Evolutionary conservation across 1,140 invertebrate genomes (phyloP).

Genomic region (Drosophila lacteicornis): DNA sequence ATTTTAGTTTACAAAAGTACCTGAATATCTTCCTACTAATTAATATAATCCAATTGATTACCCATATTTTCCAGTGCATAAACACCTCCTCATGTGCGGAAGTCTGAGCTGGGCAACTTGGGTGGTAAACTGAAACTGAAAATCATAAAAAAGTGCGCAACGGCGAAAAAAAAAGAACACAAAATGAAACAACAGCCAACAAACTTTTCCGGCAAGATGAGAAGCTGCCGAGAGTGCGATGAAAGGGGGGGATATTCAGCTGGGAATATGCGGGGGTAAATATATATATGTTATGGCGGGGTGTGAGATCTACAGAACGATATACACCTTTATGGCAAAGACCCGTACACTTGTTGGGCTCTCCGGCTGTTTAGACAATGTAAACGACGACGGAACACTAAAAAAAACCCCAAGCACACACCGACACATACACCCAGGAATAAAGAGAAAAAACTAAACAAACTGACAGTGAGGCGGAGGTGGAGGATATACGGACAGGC

Average conservation of each 20-base stretch:
- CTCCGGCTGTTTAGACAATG: slow-evolving; percentile 79
- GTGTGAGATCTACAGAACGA: slow-evolving; percentile 28
- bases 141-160: slow-evolving; percentile 79
- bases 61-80: slow-evolving; percentile 29
- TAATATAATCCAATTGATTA: background rate
- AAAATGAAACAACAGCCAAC: slow-evolving; percentile 43
- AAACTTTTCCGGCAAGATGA: slow-evolving; percentile 49
- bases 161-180: slow-evolving; percentile 50
- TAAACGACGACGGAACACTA: slow-evolving; percentile 71
- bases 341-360: slow-evolving; percentile 60
- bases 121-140: slow-evolving; percentile 53
- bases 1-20: too few relatives aligned
- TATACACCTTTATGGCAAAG: slow-evolving; percentile 59
- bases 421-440: slow-evolving; percentile 32
- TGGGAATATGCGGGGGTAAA: slow-evolving; percentile 30
- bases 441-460: slow-evolving; percentile 68
- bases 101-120: slow-evolving; percentile 4
- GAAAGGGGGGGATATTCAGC: slow-evolving; percentile 33
- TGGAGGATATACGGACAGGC: slow-evolving; percentile 16
- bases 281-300: background rate
- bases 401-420: slow-evolving; percentile 33
- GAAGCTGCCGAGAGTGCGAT: slow-evolving; percentile 47
- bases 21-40: too few relatives aligned
- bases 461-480: slow-evolving; percentile 59
- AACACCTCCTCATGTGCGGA: slow-evolving; percentile 51